Base-by-base conservation (phyloP, 1,140 invertebrate genomes). In the Physella acuta region DNA sequence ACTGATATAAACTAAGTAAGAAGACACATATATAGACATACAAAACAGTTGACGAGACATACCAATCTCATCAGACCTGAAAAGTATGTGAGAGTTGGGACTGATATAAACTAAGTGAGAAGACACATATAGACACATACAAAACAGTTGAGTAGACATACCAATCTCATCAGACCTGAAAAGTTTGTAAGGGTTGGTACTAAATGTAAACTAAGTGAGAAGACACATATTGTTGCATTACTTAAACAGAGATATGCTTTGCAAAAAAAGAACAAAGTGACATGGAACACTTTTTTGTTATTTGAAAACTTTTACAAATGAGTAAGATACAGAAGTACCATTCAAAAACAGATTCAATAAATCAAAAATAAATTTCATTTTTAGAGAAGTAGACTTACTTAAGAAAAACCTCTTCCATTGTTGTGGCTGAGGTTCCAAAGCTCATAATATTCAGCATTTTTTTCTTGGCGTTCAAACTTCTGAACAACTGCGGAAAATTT, bases 401-500 rank as follows among this genome's bases (percentile, higher is more conserved):
- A 2, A 71, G 37, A 79, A 94, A 94, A 11, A 95, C 92, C 85
- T 94, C 92, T 81, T 94, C 93, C 76, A 95, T 87, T 0, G 93
- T 94, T 3, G 92, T 92, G 3, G 92, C 88, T 0, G 92, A 91
- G 0, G 93, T 88, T 0, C 93, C 92, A 72, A 92, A 92, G 28
- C 90, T 91, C 31, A 88, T 86, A 52, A 95, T 89, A 0, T 89
- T 90, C 5, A 94, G 79, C 31, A 87, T 74, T 0, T 82, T 77
- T 71, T 88, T 88, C 17, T 87, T 81, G 0, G 75, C 66, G 79
- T 94, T 92, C 30, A 94, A 77, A 20, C 87, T 82, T 28, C 86
- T 83, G 76, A 94, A 89, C 49, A 92, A 84, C 49, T 86, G 78
- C 34, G 79, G 72, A 67, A 86, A 82, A 8, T 75, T 75, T 8